These are phyloP conservation scores for Macrosiphum euphorbiae DNA, from an alignment of 2,888 invertebrate species.

Conservation along the genomic window DNA sequence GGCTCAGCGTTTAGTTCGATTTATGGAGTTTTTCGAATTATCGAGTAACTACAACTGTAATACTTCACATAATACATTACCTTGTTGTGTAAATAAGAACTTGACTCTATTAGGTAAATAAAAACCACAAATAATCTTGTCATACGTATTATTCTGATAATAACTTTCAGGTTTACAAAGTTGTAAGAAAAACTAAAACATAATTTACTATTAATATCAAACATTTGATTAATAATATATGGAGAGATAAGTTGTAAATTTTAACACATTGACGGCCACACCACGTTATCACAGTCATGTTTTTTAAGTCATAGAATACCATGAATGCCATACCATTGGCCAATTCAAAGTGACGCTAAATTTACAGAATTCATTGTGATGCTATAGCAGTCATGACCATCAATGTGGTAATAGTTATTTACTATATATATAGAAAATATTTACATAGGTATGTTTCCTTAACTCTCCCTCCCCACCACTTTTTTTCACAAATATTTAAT, in stretches of 20 bases:
- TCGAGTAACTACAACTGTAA: too few species aligned
- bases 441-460: not conserved
- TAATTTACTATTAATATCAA: not conserved
- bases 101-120: conserved; percentile 29
- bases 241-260: not conserved
- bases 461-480: not conserved
- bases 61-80: conserved; percentile 2
- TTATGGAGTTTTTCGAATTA: too few species aligned
- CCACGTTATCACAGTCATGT: too few species aligned
- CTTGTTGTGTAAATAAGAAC: conserved; percentile 47
- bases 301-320: too few species aligned
- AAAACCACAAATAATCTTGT: conserved; percentile 37
- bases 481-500: not conserved
- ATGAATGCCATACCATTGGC: too few species aligned
- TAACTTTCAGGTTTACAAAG: not conserved
- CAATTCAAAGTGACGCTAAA: too few species aligned
- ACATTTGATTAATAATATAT: not conserved
- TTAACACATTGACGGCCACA: not conserved
- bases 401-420: not conserved
- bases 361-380: too few species aligned
- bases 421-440: not conserved
- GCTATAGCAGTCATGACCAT: too few species aligned
- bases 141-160: conserved; percentile 24
- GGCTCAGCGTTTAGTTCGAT: too few species aligned
- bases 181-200: conserved; percentile 38